Conservation (phyloP, 2,113 vertebrate species). For the Vombatus ursinus region DNA sequence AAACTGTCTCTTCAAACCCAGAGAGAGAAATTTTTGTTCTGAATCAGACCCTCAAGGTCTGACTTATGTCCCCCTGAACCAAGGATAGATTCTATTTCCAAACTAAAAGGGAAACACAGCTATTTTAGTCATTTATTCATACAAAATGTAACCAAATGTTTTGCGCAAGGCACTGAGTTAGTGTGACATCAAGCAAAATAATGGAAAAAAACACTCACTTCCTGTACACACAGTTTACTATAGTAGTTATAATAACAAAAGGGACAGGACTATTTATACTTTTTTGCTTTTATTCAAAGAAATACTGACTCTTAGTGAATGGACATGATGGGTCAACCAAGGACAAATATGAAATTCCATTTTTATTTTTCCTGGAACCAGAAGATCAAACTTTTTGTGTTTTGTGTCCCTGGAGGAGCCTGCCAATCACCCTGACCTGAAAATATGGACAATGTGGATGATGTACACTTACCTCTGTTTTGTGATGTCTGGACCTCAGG, state of each 20-base stretch:
- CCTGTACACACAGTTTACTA: not conserved
- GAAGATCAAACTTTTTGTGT: not conserved
- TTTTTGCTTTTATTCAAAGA: not conserved
- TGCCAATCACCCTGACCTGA: not conserved
- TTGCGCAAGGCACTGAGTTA: not conserved
- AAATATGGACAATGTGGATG: not conserved
- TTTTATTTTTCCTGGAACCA: not conserved
- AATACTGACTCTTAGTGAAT: not conserved
- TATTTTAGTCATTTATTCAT: not conserved
- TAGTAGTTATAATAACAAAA: not conserved
- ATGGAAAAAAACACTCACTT: not conserved
- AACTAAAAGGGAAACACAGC: not conserved
- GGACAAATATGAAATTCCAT: not conserved
- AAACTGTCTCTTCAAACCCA: not conserved
- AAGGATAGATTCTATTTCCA: not conserved
- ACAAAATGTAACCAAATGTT: not conserved
- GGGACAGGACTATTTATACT: not conserved
- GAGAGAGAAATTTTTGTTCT: not conserved
- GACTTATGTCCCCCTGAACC: not conserved
- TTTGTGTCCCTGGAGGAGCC: not conserved
- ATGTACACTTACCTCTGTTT: not conserved
- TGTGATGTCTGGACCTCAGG: not conserved
- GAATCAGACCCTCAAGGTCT: not conserved
- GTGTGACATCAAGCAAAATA: not conserved
- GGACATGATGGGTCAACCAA: not conserved